phyloP scores from a whole-genome alignment of 2,797 vertebrate species.

The Pelodytes ibericus region DNA sequence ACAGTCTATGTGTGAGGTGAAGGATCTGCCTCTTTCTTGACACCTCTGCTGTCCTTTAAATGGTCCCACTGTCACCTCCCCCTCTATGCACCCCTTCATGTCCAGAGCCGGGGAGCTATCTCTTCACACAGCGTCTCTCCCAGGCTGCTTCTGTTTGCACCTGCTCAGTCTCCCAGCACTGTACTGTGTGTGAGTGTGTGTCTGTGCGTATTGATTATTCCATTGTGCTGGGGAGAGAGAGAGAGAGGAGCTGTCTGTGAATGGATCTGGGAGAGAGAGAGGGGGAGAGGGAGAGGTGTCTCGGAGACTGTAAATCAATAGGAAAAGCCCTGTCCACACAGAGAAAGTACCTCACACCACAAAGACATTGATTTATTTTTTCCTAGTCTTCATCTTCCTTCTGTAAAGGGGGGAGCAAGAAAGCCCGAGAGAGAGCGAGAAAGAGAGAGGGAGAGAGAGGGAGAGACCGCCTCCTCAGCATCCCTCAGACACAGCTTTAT shows the following conservation, averaged over 20 bases:
- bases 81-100: constrained; percentile 32
- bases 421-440: constrained; percentile 62
- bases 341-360: constrained; percentile 58
- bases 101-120: constrained; percentile 31
- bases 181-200: constrained; percentile 40
- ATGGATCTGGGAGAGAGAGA: constrained; percentile 54
- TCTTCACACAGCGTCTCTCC: constrained; percentile 34
- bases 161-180: constrained; percentile 53
- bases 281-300: constrained; percentile 53
- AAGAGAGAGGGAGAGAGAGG: constrained; percentile 40
- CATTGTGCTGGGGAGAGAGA: constrained; percentile 53
- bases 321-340: constrained; percentile 57
- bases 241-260: constrained; percentile 56
- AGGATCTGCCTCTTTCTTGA: constrained; percentile 9
- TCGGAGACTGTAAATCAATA: constrained; percentile 58
- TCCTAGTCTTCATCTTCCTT: constrained; percentile 58
- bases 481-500: constrained; percentile 67
- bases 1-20: not conserved
- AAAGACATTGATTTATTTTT: constrained; percentile 58
- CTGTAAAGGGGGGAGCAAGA: constrained; percentile 65
- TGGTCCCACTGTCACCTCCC: constrained; percentile 45
- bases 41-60: constrained; percentile 44
- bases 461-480: constrained; percentile 64
- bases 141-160: constrained; percentile 52
- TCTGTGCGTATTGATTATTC: constrained; percentile 57